Evolutionary conservation across 2,113 vertebrate species (phyloP), one percentile per base, ranked within the genome.

Genomic region (Rhinolophus ferrumequinum): DNA sequence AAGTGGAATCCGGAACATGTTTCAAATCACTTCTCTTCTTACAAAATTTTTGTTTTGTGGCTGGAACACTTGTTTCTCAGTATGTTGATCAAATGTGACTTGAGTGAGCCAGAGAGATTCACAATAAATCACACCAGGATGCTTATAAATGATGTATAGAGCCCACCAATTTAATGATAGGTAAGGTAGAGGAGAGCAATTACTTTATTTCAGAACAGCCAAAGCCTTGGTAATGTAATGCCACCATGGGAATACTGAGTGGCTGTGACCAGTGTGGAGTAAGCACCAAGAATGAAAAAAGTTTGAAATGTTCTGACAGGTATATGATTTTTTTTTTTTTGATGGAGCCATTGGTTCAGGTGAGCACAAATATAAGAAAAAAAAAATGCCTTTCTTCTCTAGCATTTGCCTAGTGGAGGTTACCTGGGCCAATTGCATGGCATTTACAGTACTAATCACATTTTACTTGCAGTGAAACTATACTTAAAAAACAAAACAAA

Each of bases 111-210:
- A 90, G 38, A 93, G 84, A n/a, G 33, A 72, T 14, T 86, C 94
- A 79, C 22, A 93, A 14, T 94, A 84, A 96, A 91, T 88, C 92
- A 66, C 67, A 93, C 28, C 12, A 7, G 54, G 66, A 96, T 95
- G 60, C 52, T 95, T 96, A 89, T 95, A 80, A 95, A 96, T 97
- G 92, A 95, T 97, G 80, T 26, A 77, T 77, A 90, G 79, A 93
- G 72, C 67, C 77, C 88, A 47, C 33, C 56, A 89, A 52, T 47
- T 47, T 94, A 69, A 92, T 41, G 38, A 88, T 33, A 87, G 92
- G 72, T 90, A 50, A 95, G 67, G 38, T 56, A 64, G 69, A 81
- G 76, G 47, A 67, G 24, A 95, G 76, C 87, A 62, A 69, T 64
- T 90, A 76, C 67, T 93, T 95, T 93, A 96, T 92, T 93, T 88